Base-by-base conservation (phyloP, 2,113 vertebrate genomes). In the Lutjanus erythropterus region DNA sequence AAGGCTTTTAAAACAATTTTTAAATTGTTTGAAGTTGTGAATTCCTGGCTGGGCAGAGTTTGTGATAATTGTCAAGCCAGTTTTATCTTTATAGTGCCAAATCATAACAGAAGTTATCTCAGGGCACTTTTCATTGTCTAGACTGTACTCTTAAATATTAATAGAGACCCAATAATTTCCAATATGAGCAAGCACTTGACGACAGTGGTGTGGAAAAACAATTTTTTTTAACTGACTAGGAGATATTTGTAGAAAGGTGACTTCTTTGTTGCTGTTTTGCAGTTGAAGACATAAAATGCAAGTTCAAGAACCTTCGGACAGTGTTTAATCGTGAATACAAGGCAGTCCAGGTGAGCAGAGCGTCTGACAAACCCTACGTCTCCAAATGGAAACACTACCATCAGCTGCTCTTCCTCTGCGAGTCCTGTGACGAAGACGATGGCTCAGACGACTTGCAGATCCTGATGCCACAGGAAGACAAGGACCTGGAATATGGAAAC, bases 341-440 rank as follows among this genome's bases (percentile, higher is more conserved):
- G 72, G 71, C 75, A 1, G 86, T 87, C 3, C 81, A 68, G 77
- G 47, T 59, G 0, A 74, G 81, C 83, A 64, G 37, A 42, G n/a
- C 10, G 0, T 64, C 75, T 0, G 74, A 81, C 75, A 88, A 82
- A 46, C 81, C 7, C 58, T 82, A 89, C 15, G 9, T 68, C 56
- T 90, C 91, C 71, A 90, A 88, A 16, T 92, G 91, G 91, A 92
- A 92, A 52, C 90, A 92, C 59, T 92, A 88, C 80, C 81, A 89
- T 44, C 86, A 88, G 53, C 60, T 92, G 77, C 78, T 91, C 23
- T 92, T 91, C 82, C 91, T 92, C 61, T 71, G 79, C 8, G 83
- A 89, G 76, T 72, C 83, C 65, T 84, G 81, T 2, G 77, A 92
- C 0, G 76, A 91, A 19, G 89, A 89, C 9, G 85, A 90, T 1